Evolutionary conservation across 2,113 vertebrate species (phyloP), one percentile per base, ranked within the genome.

Genomic region (Prolemur simus): DNA sequence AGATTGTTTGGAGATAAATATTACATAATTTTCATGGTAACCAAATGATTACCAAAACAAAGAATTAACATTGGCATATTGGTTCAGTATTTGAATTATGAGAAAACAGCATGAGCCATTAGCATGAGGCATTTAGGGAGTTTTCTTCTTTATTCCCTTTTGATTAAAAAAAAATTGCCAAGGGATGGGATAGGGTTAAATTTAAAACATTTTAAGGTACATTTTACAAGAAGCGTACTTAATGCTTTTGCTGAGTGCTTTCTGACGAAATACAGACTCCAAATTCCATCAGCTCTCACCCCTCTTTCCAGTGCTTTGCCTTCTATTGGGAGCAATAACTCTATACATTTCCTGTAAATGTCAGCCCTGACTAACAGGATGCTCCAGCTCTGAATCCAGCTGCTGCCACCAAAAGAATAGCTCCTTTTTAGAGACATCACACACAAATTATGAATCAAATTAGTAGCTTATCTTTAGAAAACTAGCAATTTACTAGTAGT

Each of bases 1-100:
- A 84, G 66, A 86, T 96, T 93, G 73, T 89, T 91, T 76, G 52
- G 34, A 89, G 14, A 73, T 49, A 93, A 83, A 58, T 32, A 78
- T 64, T 73, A 68, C 9, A 45, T 64, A 58, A 83, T 83, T 78
- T 96, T 83, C 64, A 37, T 9, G 8, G 52, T 64, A 77, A 63
- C 56, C 13, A 88, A 95, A 84, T 92, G 78, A 92, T 15, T 73
- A 27, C 18, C 23, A 76, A 96, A 83, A 92, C 15, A 74, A 87
- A 69, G 17, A 25, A 85, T 66, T 95, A 68, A 86, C 68, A 87
- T 5, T 18, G 8, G 47, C 15, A 42, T 64, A 39, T 6, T 85
- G 23, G 90, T 23, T 29, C 0, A 49, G 15, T 52, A 71, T 71
- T 56, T 82, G 23, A 91, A 91, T 64, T 77, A 66, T n/a, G 37